Percentiles rank a stretch among this genome's conserved stretches.
These are phyloP conservation scores for Nebria salina DNA, from an alignment of 2,888 invertebrate species.

Conservation along the genomic window DNA sequence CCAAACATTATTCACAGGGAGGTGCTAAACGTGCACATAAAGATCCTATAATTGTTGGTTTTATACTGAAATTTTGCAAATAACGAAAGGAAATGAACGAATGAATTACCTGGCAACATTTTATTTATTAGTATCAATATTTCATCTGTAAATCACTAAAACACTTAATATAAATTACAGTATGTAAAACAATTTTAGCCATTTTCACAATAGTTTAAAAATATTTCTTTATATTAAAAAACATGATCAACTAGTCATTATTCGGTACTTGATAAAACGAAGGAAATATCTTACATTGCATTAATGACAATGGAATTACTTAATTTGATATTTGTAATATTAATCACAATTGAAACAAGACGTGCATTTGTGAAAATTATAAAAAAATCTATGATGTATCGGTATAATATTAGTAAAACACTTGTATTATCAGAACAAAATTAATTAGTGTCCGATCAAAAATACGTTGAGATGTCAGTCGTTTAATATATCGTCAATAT, in stretches of 20 bases:
- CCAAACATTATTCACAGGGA: too few relatives aligned
- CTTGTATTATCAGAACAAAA: slow-evolving; percentile 3
- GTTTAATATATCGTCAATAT: slow-evolving; percentile 61
- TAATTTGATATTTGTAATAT: background rate
- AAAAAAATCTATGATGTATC: background rate
- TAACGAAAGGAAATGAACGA: background rate
- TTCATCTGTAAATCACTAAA: background rate
- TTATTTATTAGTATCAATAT: background rate
- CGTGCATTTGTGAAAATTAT: background rate
- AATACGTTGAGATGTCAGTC: slow-evolving; percentile 50
- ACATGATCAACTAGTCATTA: background rate
- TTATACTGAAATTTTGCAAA: background rate
- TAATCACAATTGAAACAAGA: slow-evolving; percentile 15
- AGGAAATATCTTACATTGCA: background rate
- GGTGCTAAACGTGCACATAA: too few relatives aligned
- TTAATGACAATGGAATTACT: background rate
- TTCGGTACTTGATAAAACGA: background rate
- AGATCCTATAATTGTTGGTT: too few relatives aligned
- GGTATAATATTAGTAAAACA: background rate
- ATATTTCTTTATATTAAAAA: slow-evolving; percentile 1
- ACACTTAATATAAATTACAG: background rate
- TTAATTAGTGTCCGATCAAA: background rate
- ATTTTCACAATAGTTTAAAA: background rate
- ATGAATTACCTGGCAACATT: background rate
- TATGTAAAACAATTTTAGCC: slow-evolving; percentile 1